Evolutionary conservation across 2,888 invertebrate species (phyloP), one percentile per base, ranked within the genome.

Genomic region (Teleiodes luculella): DNA sequence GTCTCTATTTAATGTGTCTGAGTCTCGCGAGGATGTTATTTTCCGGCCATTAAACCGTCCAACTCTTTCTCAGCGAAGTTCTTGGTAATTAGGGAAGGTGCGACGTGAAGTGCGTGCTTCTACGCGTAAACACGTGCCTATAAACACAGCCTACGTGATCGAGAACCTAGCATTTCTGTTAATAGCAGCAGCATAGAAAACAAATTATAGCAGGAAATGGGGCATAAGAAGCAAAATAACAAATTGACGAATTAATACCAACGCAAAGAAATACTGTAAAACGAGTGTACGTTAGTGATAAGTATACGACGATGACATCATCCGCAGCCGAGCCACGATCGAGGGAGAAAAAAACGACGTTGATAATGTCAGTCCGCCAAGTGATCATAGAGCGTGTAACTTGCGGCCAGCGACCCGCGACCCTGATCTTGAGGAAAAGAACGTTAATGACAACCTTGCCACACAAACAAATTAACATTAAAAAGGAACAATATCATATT

Each of bases 341-440:
- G 72, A 72, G 74, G 70, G 72, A 72, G 74, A 70, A 67, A 75
- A 78, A 80, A 82, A 82, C 76, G 77, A 72, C 52, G 48, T 58
- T 30, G 66, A 75, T 76, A 72, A 73, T 72, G 70, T 67, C 63
- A 76, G 73, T 60, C 68, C 68, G 69, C 70, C 65, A 36, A 14
- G 14, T 41, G 73, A 75, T 73, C 72, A 72, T 67, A 73, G 70
- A 74, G 70, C 74, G 74, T 69, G 70, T 63, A 66, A 64, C 60
- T 63, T 60, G 68, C 70, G 80, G 78, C 72, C 81, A 72, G 74
- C 75, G 84, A 83, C 82, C 82, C 74, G 66, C 80, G 81, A 79
- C 86, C 85, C 74, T 86, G 87, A 86, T 86, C 85, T 86, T 85
- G 81, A 69, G 73, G 73, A 76, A 79, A 74, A 70, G 50, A 55